Percentiles rank a stretch among this genome's conserved stretches.
phyloP scores from a whole-genome alignment of 2,113 vertebrate species.

The Macaca nemestrina region DNA sequence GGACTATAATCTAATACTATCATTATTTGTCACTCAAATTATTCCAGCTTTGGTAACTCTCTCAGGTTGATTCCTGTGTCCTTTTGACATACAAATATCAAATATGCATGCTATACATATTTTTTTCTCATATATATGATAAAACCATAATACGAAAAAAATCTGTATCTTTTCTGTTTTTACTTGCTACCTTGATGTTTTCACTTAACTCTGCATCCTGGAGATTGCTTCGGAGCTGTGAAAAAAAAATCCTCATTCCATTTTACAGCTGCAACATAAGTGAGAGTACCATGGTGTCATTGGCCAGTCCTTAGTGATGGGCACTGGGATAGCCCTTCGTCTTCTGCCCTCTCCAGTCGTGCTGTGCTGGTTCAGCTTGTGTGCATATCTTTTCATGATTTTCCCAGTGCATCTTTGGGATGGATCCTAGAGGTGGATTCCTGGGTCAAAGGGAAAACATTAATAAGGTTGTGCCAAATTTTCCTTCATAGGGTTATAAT shows the following conservation, averaged over 20 bases:
- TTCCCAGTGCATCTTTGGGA: neutral
- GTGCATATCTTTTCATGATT: accelerated
- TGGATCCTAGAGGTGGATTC: neutral
- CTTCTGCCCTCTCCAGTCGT: neutral
- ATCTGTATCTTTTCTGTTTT: neutral
- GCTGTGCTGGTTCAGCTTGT: accelerated
- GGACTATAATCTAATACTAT: neutral
- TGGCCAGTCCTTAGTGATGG: accelerated
- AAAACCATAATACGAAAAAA: neutral
- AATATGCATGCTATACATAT: no score
- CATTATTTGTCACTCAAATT: neutral
- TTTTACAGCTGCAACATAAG: neutral
- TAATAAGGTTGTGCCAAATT: neutral
- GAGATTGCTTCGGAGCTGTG: neutral
- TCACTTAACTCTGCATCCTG: neutral
- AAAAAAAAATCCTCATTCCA: neutral
- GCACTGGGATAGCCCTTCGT: accelerated
- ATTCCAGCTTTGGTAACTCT: neutral
- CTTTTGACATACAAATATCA: neutral
- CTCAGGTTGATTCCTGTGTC: neutral
- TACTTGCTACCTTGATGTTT: neutral
- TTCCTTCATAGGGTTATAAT: no score
- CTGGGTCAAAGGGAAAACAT: neutral
- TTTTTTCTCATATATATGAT: no score
- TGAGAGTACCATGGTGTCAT: accelerated